Base-by-base conservation (phyloP, 2,113 vertebrate genomes). In the Malaclemys terrapin region DNA sequence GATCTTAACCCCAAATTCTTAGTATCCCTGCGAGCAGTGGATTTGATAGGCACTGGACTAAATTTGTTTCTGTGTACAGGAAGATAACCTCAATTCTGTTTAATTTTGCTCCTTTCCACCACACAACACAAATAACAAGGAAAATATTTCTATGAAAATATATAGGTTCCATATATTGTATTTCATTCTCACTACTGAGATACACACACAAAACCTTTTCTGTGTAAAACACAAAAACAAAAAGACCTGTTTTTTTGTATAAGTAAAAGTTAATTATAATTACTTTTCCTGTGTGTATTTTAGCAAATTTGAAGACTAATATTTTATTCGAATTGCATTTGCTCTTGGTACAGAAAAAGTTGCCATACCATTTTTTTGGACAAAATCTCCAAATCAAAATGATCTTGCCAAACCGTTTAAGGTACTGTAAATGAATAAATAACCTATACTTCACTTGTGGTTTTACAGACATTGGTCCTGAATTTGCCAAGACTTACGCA, bases 91-190 rank as follows among this genome's bases (percentile, higher is more conserved):
- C 54, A 93, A 29, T 96, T 92, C 83, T 88, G 27, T 25, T 84
- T 79, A 86, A 56, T 59, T 90, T 80, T 56, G 62, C 80, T 62
- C 87, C 96, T 96, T 95, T 94, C 94, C 96, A 95, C 89, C 91
- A 97, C 94, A 93, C 83, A 83, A 95, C 88, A 97, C 92, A 97
- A 95, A 93, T 47, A 90, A 56, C 69, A 31, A 56, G 57, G 82
- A 84, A 96, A 94, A 59, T 56, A 84, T 14, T 93, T 65, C 19
- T 80, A 54, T 47, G 47, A 85, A 83, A 80, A 45, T 0, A 2
- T 57, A 45, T 4, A 81, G 6, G 49, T 79, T 75, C 20, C 3
- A 69, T 0, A 0, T 38, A 80, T 6, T 3, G 0, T 14, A 29
- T 7, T 50, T 79, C 52, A n/a, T 82, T 16, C 24, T 20, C 56